Evolutionary conservation across 2,113 vertebrate species (phyloP), one percentile per base, ranked within the genome.

Genomic region (Austrofundulus limnaeus): DNA sequence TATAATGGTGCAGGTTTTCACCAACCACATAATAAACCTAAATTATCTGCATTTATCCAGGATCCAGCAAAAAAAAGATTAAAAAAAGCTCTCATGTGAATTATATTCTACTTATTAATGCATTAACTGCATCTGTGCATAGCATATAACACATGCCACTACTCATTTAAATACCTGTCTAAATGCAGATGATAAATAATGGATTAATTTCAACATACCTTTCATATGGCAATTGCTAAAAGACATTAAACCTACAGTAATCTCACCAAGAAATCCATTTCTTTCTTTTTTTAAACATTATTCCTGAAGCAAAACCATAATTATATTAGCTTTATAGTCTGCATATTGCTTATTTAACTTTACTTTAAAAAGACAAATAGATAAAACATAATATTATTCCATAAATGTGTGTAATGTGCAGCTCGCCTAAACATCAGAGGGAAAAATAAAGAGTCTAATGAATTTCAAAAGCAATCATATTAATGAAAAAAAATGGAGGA

Each of bases 111-210:
- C 60, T 77, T 85, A 69, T 31, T 25, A 66, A 78, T 81, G 64
- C 78, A 72, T 76, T 37, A 38, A 53, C n/a, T 45, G 28, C 3
- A 3, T 21, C 23, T 19, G 31, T 39, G 41, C n/a, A 46, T n/a
- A 14, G 25, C 15, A 5, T 66, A 56, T 76, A 65, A 73, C 62
- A 57, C 52, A 38, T 20, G 34, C n/a, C 1, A 43, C 47, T 57
- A 51, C 57, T 47, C 70, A 64, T 66, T 81, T 50, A 75, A 82
- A 81, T 76, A 72, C 61, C 73, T 63, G 46, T 77, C 55, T 80
- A 68, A 82, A 78, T 79, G 72, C 77, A 79, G 54, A 59, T 20
- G 52, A 79, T 79, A 75, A 51, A 81, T 80, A 78, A 83, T 61
- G 41, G 13, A 77, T 80, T 57, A 57, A 61, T 74, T 66, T 60